Evolutionary conservation across 92 coral and sea anemone genomes (phyloP), one percentile per base, ranked within the genome.

Genomic region (Porites divaricata): DNA sequence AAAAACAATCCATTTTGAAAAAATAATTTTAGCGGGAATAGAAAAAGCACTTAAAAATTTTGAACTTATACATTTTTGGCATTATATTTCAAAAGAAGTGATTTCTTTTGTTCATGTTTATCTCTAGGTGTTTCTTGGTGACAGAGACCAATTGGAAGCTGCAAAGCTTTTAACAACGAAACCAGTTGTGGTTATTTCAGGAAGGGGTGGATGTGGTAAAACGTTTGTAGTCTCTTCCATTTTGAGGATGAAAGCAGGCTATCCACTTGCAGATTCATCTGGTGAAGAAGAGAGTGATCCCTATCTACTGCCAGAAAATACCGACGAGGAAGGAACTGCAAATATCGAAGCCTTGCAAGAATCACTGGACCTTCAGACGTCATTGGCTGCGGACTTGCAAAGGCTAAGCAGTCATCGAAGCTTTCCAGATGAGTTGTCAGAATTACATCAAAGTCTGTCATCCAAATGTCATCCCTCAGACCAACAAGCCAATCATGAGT

Each of bases 121-220:
- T 6, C 35, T 56, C 2, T n/a, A 88, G 92, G 81, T 54, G 9
- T 88, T 88, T 78, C 48, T 73, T 28, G 92, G 77, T 1, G 92
- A 88, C 67, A 28, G 12, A 52, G 92, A 88, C 85, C 92, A 88
- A 76, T 48, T 78, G 20, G 53, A 66, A 54, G 89, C 92, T 21
- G 85, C 86, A 35, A 26, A 74, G 11, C 85, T 88, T 15, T 71
- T 88, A 22, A 49, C 86, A 57, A 22, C 53, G 45, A 51, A 71
- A 7, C 89, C 89, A 25, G 89, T 88, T 52, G 85, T 67, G n/a
- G 92, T 84, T 50, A 69, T 88, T 80, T 88, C 89, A 24, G 92
- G 92, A 4, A 85, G 86, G 52, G 92, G 92, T 70, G 92, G 92
- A 20, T 77, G 92, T 64, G 92, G 92, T 13, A 88, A 88, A 66